These are phyloP conservation scores for Halcyon chelicuti DNA, from an alignment of 2,797 vertebrate species.

Conservation along the genomic window DNA sequence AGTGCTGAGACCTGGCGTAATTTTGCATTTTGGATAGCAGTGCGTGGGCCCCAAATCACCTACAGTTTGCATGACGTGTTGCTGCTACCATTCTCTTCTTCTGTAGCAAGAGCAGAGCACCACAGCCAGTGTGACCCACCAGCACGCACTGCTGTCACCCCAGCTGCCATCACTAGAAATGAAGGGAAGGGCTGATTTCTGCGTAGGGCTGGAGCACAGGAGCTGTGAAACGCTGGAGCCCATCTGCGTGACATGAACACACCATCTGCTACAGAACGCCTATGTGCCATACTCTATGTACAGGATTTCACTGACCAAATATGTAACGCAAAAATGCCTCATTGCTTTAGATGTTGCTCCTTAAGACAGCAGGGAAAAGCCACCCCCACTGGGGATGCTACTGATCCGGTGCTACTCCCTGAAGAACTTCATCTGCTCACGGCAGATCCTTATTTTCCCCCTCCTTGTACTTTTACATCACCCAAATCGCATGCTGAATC, in stretches of 20 bases:
- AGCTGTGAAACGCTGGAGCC: background rate
- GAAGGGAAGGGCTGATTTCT: background rate
- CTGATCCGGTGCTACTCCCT: background rate
- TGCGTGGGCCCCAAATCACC: background rate
- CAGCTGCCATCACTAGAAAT: background rate
- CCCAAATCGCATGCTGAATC: background rate
- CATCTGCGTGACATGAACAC: background rate
- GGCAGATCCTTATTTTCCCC: background rate
- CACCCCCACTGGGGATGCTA: background rate
- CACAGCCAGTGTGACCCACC: background rate
- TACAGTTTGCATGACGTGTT: background rate
- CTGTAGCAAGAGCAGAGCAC: background rate
- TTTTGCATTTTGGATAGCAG: background rate
- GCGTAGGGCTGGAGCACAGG: background rate
- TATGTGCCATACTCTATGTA: background rate
- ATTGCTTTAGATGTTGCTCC: background rate
- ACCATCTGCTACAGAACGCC: background rate
- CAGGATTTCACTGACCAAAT: background rate
- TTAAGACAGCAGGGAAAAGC: background rate
- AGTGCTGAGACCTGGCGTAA: background rate
- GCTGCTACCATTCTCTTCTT: background rate
- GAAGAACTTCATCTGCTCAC: background rate
- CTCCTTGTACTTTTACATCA: background rate
- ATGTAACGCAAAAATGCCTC: background rate
- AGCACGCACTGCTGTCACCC: background rate